Evolutionary conservation across 2,113 vertebrate species (phyloP).

Genomic region (Ceyx margarethae): DNA sequence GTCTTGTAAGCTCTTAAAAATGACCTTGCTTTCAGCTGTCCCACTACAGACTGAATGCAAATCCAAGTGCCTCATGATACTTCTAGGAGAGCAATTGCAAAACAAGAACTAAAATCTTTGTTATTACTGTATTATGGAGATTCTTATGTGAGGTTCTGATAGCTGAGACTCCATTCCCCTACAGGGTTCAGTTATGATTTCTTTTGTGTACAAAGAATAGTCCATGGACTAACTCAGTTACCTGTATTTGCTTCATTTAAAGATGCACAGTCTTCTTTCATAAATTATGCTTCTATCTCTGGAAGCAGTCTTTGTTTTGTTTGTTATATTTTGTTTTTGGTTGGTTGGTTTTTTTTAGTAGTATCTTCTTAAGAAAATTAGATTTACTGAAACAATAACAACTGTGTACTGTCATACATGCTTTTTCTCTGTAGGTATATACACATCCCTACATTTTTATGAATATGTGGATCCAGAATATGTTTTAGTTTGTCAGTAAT

Average conservation of each 20-base stretch:
- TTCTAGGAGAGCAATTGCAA: not conserved
- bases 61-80: not conserved
- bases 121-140: accelerated
- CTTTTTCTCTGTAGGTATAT: not conserved
- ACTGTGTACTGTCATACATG: not conserved
- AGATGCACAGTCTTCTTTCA: not conserved
- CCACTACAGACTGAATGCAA: not conserved
- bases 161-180: not conserved
- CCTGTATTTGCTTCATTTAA: not conserved
- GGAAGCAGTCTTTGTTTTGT: not conserved
- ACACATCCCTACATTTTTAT: not conserved
- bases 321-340: not conserved
- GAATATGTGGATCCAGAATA: not conserved
- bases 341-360: not conserved
- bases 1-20: not conserved
- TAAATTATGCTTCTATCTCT: not conserved
- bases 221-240: not conserved
- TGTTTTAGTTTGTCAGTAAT: not conserved
- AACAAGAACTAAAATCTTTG: not conserved
- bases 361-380: not conserved
- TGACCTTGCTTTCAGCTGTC: not conserved
- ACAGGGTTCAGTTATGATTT: not conserved
- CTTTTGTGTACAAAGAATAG: not conserved
- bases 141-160: not conserved
- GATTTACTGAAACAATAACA: not conserved